phyloP scores from a whole-genome alignment of 2,113 vertebrate genomes.

The Petromus typicus region DNA sequence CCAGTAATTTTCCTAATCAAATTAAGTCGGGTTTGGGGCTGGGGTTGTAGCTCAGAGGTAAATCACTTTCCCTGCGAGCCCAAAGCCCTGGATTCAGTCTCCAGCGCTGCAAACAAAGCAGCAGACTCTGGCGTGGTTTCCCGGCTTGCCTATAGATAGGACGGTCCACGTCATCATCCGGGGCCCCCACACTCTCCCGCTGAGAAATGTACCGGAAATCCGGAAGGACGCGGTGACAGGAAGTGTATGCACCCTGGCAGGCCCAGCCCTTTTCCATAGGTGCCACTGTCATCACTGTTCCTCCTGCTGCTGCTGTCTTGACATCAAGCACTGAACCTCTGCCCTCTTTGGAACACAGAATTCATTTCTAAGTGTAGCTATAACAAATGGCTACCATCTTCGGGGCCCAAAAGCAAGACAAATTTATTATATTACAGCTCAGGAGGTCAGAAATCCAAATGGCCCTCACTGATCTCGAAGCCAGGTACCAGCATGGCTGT shows the following conservation, averaged over 20 bases:
- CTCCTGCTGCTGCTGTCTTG: neutral
- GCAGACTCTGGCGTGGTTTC: neutral
- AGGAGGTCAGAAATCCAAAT: neutral
- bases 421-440: neutral
- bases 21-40: neutral
- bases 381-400: neutral
- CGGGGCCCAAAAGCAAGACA: neutral
- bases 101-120: neutral
- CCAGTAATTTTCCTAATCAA: conserved; percentile 21
- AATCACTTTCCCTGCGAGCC: neutral
- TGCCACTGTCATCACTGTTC: neutral
- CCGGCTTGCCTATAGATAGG: neutral
- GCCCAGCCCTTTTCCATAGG: neutral
- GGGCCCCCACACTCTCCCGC: neutral
- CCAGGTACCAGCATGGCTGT: neutral
- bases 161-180: neutral
- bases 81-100: neutral
- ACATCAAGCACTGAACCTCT: neutral
- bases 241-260: neutral
- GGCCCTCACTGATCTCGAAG: neutral
- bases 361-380: neutral
- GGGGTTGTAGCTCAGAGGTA: neutral
- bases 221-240: neutral
- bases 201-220: neutral
- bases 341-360: neutral